Evolutionary conservation across 2,797 vertebrate species (phyloP).

Genomic region (Leucoraja ocellata): DNA sequence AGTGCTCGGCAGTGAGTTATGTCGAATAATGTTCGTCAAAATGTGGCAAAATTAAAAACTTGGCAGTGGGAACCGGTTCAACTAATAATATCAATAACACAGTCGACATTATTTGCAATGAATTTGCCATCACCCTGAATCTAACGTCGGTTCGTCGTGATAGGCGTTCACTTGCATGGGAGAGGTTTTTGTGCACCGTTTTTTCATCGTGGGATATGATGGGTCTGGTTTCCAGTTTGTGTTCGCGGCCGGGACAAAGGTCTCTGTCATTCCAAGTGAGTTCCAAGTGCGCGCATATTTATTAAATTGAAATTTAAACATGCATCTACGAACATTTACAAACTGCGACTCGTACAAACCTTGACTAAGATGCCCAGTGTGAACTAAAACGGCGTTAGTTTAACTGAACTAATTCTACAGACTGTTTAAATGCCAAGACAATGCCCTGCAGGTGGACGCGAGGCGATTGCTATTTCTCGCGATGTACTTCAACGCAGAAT

Average conservation of each 20-base stretch:
- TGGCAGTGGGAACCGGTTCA: neutral
- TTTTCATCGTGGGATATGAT: neutral
- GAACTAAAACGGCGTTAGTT: too few relatives aligned
- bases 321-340: neutral
- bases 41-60: neutral
- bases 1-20: neutral
- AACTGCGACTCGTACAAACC: neutral
- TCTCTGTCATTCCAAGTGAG: conserved; percentile 4
- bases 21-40: neutral
- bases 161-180: neutral
- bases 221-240: neutral
- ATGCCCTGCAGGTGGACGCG: too few relatives aligned
- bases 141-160: neutral
- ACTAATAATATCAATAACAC: neutral
- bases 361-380: too few relatives aligned
- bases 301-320: neutral
- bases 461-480: neutral
- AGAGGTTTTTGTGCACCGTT: neutral
- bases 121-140: neutral
- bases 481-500: neutral
- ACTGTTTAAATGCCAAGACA: neutral
- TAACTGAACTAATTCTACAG: too few relatives aligned
- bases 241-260: neutral
- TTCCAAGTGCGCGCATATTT: fast-evolving
- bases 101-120: neutral